Base-by-base conservation (phyloP, 2,797 vertebrate species). In the Knipowitschia caucasica region DNA sequence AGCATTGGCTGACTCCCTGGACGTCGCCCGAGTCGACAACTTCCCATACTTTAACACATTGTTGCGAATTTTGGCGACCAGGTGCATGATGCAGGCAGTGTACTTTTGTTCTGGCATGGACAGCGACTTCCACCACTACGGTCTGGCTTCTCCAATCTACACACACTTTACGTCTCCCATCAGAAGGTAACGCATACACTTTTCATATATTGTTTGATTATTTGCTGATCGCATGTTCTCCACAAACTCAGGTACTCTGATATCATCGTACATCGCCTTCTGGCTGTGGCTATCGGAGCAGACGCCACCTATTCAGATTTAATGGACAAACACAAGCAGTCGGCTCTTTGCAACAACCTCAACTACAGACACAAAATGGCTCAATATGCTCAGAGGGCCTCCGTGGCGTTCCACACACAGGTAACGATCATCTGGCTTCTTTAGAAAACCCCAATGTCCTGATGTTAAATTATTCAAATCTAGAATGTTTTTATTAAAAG, bases 31-130 rank as follows among this genome's bases (percentile, higher is more conserved):
- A 51, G 88, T 89, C 53, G 80, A 90, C 1, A 51, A 75, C 2
- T 97, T 95, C 62, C 88, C 91, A 0, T 99, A 99, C 73, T 90
- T 99, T 24, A 99, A 98, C 71, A 98, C 93, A 0, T 81, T 99
- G 1, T 71, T 99, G 70, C 89, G 97, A 62, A 98, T 99, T 85
- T 76, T 99, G 74, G 80, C 95, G 57, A 99, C 96, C 27, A 95
- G 96, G 57, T 99, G 96, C 84, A 99, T 99, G 97, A 99, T 99
- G 97, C 97, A 98, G 77, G 97, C 96, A 0, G 92, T 99, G 35
- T 99, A 99, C 78, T 99, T 99, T 75, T 99, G 95, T 77, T 98
- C 97, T 0, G 97, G 97, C 64, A 94, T 98, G 95, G 97, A 99
- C 80, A 94, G 62, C 6, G 95, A 99, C 75, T 99, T 99, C 75